phyloP scores from a whole-genome alignment of 1,140 invertebrate species.

The Papilio glaucus region DNA sequence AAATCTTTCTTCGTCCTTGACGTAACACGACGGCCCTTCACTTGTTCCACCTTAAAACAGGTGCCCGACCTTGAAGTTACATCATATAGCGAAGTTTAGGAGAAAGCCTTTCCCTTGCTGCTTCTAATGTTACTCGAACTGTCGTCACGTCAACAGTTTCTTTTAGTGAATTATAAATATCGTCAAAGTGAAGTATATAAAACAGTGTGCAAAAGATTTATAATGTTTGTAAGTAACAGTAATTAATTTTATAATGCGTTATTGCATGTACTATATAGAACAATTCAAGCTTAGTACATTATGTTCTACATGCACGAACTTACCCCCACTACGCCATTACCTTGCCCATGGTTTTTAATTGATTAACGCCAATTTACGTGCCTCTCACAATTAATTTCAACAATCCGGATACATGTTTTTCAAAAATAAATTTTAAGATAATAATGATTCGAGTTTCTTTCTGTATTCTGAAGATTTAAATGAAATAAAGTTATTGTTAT shows the following conservation, averaged over 20 bases:
- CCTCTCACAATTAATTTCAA: no score
- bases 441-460: no score
- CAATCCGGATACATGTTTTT: no score
- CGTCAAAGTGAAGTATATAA: neutral
- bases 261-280: neutral
- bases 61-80: conserved; percentile 3
- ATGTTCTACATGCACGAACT: neutral
- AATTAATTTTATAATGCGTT: neutral
- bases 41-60: conserved; percentile 14
- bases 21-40: conserved; percentile 4
- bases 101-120: conserved; percentile 22
- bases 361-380: no score
- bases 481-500: no score
- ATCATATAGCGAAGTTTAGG: conserved; percentile 8
- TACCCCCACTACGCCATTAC: no score
- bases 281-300: neutral
- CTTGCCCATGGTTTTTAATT: no score
- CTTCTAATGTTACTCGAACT: neutral
- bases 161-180: neutral
- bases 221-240: conserved; percentile 18
- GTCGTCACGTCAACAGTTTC: neutral
- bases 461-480: no score
- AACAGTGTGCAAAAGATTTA: neutral
- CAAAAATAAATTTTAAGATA: no score
- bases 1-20: conserved; percentile 29